Percentiles rank a stretch among this genome's conserved stretches.
phyloP scores from a whole-genome alignment of 92 coral and sea anemone genomes.

The Palythoa heliodiscus region DNA sequence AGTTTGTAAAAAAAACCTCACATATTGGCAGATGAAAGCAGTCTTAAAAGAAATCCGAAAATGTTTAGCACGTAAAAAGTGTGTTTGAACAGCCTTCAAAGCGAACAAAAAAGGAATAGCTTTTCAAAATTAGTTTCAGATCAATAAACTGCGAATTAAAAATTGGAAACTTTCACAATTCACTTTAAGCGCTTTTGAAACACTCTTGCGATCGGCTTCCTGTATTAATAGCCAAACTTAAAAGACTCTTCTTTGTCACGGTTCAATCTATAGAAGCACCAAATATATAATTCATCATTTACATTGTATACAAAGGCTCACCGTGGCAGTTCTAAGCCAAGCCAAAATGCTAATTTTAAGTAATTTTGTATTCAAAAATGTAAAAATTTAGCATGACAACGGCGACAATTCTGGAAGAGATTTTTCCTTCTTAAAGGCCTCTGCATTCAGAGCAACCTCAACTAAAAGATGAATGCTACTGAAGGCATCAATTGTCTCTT shows the following conservation, averaged over 20 bases:
- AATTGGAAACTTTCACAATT: conserved; percentile 29
- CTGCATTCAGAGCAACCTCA: conserved; percentile 96
- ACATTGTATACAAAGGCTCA: conserved; percentile 83
- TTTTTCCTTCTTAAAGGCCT: conserved; percentile 85
- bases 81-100: conserved; percentile 40
- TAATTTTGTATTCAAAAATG: conserved; percentile 78
- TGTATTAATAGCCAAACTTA: background rate
- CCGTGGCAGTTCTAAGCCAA: conserved; percentile 62
- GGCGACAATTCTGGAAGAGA: conserved; percentile 82
- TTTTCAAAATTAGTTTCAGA: background rate
- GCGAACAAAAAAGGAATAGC: conserved; percentile 13
- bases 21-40: background rate
- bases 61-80: conserved; percentile 12
- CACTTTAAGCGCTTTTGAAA: conserved; percentile 4
- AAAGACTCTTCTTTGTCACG: conserved; percentile 19
- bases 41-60: conserved; percentile 1
- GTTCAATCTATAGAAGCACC: conserved; percentile 23
- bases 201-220: background rate
- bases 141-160: conserved; percentile 35
- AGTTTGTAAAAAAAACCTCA: background rate
- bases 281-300: conserved; percentile 85
- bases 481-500: conserved; percentile 77
- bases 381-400: conserved; percentile 86
- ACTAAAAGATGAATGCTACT: conserved; percentile 95
- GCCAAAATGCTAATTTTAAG: conserved; percentile 70